Conservation (phyloP, 2,113 vertebrate species). For the Electrona antarctica region DNA sequence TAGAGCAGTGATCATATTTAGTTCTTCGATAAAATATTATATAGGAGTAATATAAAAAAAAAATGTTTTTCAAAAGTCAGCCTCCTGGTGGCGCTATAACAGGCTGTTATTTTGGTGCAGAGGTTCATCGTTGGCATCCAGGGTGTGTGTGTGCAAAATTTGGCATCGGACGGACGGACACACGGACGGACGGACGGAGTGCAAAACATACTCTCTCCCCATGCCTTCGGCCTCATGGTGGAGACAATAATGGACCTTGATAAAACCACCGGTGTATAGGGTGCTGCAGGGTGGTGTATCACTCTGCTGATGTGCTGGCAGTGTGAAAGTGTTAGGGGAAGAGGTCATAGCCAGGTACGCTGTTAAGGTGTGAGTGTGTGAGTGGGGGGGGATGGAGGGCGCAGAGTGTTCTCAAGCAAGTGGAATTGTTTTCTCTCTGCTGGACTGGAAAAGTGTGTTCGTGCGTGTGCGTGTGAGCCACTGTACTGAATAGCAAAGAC, state of each 20-base stretch:
- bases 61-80: no score
- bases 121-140: no score
- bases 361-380: conserved; percentile 49
- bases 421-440: conserved; percentile 70
- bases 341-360: conserved; percentile 21
- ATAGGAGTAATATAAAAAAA: no score
- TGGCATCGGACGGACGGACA: no score
- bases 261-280: conserved; percentile 31
- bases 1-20: no score
- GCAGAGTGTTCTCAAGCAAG: conserved; percentile 59
- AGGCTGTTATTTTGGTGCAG: no score
- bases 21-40: no score
- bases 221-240: no score
- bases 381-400: conserved; percentile 16
- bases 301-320: conserved; percentile 58
- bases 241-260: conserved; percentile 31
- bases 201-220: no score
- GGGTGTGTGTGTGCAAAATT: no score
- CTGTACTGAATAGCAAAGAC: conserved; percentile 36
- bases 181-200: no score
- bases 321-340: conserved; percentile 47
- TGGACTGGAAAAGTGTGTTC: conserved; percentile 66
- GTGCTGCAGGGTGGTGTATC: conserved; percentile 43
- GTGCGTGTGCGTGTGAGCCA: conserved; percentile 42
- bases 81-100: no score